Evolutionary conservation across 1,140 invertebrate species (phyloP), one percentile per base, ranked within the genome.

Genomic region (Drosophila arizonae): DNA sequence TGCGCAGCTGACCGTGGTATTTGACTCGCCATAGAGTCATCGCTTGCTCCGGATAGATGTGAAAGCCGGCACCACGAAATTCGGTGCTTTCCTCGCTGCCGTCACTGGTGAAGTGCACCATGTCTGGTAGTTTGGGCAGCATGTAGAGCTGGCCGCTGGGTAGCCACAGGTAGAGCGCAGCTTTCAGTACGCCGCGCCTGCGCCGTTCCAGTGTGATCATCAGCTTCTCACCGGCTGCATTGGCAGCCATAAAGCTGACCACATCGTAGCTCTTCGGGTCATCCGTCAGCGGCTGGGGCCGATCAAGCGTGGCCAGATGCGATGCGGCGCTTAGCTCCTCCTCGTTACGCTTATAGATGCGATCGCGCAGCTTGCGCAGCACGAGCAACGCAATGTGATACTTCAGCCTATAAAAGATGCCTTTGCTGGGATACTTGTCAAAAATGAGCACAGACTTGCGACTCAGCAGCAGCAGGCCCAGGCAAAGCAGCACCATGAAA

Each of bases 241-340:
- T 90, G 30, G 90, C 90, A 0, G 78, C 90, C 81, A 91, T 80
- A 56, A 91, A 87, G 9, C 87, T 90, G 30, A 91, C 81, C 6
- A 89, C 90, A 58, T 91, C 90, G 13, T 91, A 91, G 45, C 87
- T 89, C 21, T 91, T 81, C 0, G 90, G 90, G 76, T 91, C 77
- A 4, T 64, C 60, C 21, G 76, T 67, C 10, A 91, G 26, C 21
- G 62, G 36, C 39, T 91, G 90, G 0, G 90, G 81, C 0, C 72
- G 48, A 52, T 91, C 90, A 21, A 91, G 48, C 15, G 72, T 73
- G 5, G 74, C 72, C 58, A 91, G 52, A 39, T 81, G 77, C 8
- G 68, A 54, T 1, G 45, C 15, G 3, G 78, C 77, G 1, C 79
- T 76, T 0, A 84, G 62, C 0, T 76, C 11, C 28, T 89, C 72